Conservation (phyloP, 2,888 invertebrate species). For the Drosophila vallismaia region DNA sequence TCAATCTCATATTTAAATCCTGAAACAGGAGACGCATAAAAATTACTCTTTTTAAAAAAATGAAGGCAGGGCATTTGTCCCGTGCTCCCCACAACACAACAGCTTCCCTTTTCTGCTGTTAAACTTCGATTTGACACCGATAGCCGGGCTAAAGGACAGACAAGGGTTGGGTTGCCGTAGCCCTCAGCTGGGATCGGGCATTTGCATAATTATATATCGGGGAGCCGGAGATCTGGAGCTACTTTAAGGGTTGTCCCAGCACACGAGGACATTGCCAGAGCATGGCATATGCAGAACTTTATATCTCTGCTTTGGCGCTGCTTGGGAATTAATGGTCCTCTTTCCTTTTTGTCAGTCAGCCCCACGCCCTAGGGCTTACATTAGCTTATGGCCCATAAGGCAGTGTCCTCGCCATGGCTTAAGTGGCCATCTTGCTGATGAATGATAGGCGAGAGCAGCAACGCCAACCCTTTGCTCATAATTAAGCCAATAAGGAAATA, state of each 20-base stretch:
- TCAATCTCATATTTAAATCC: too few species aligned
- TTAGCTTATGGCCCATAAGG: conserved; percentile 49
- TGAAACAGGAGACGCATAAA: not conserved
- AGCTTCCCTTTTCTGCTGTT: conserved; percentile 27
- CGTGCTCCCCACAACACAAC: not conserved
- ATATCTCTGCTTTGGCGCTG: conserved; percentile 39
- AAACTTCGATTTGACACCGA: conserved; percentile 65
- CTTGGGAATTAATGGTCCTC: conserved; percentile 56
- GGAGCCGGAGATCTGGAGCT: conserved; percentile 8
- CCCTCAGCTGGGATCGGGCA: conserved; percentile 42
- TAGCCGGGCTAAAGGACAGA: conserved; percentile 36
- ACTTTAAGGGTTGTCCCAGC: conserved; percentile 24
- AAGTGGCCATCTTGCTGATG: conserved; percentile 45
- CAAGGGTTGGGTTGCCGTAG: conserved; percentile 15
- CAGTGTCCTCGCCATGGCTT: conserved; percentile 46
- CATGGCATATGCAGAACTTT: conserved; percentile 52
- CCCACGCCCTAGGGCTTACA: conserved; percentile 46
- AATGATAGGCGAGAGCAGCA: conserved; percentile 32
- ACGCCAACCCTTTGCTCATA: conserved; percentile 16
- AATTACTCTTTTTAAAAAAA: not conserved
- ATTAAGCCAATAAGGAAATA: conserved; percentile 37
- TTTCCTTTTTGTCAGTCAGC: conserved; percentile 33
- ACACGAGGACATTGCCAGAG: conserved; percentile 38
- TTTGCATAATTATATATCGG: conserved; percentile 68
- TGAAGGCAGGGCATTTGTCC: conserved; percentile 1